These are phyloP conservation scores for Himalopsyche phryganea DNA, from an alignment of 1,140 invertebrate species.

Conservation along the genomic window DNA sequence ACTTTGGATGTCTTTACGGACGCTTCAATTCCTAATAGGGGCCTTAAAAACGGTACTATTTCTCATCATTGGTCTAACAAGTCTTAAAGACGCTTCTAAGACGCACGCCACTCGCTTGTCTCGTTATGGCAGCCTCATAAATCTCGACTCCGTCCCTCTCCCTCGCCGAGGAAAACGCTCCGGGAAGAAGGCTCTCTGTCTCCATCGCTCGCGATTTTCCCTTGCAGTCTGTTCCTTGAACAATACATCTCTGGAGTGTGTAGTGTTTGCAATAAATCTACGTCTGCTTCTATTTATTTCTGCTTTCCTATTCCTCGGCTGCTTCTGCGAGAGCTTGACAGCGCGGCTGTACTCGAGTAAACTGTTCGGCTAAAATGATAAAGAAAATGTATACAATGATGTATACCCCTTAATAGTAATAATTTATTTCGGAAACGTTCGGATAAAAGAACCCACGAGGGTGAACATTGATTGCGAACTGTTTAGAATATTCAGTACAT, in stretches of 20 bases:
- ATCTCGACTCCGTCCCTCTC: constrained; percentile 25
- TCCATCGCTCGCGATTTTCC: constrained; percentile 2
- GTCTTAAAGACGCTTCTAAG: constrained; percentile 28
- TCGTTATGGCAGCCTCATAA: constrained; percentile 35
- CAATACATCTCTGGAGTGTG: constrained; percentile 33
- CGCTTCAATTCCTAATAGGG: constrained; percentile 29
- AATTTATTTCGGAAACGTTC: too few species aligned
- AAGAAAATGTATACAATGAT: too few species aligned
- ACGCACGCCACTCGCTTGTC: constrained; percentile 32
- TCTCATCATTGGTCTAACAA: constrained; percentile 30
- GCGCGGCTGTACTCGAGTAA: not conserved
- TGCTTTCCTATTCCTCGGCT: constrained; percentile 30
- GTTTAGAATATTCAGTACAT: too few species aligned
- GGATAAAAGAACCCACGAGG: too few species aligned
- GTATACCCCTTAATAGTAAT: too few species aligned
- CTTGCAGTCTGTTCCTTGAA: constrained; percentile 33
- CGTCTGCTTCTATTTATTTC: constrained; percentile 35
- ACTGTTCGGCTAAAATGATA: too few species aligned
- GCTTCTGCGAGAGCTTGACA: constrained; percentile 23
- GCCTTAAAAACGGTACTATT: constrained; percentile 29
- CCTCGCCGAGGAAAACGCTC: not conserved
- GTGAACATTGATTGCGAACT: too few species aligned
- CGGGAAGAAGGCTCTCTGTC: not conserved
- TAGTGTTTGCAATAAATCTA: constrained; percentile 37
- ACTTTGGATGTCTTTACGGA: not conserved